phyloP scores from a whole-genome alignment of 2,113 vertebrate genomes.

The Melanotaenia duboulayi region DNA sequence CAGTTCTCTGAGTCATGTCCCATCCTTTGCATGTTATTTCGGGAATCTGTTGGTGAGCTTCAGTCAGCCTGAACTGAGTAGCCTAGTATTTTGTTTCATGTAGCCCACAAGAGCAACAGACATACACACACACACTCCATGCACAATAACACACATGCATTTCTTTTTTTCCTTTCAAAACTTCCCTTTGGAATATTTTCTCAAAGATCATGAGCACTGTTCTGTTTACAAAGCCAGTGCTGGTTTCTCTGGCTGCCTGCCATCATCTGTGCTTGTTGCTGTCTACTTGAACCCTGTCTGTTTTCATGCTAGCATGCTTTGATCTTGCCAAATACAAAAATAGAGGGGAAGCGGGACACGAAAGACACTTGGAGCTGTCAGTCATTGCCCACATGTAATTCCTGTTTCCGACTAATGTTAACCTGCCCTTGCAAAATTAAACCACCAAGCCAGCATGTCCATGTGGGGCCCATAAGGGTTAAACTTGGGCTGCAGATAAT shows the following conservation, averaged over 20 bases:
- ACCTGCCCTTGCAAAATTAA: not conserved
- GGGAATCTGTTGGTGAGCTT: slow-evolving; percentile 43
- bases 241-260: not conserved
- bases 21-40: slow-evolving; percentile 45
- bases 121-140: not conserved
- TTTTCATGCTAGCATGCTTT: slow-evolving; percentile 50
- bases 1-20: slow-evolving; percentile 19
- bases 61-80: slow-evolving; percentile 21
- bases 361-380: slow-evolving; percentile 72
- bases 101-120: slow-evolving; percentile 7
- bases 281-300: slow-evolving; percentile 32
- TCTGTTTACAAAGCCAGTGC: not conserved
- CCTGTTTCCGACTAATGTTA: not conserved
- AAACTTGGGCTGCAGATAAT: no score
- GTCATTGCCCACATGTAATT: slow-evolving; percentile 36
- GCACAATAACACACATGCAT: not conserved
- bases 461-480: no score
- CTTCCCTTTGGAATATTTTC: not conserved
- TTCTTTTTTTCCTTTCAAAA: not conserved
- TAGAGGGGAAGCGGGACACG: slow-evolving; percentile 49
- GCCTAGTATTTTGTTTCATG: slow-evolving; percentile 54
- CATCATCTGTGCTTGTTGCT: not conserved
- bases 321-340: slow-evolving; percentile 59
- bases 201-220: not conserved
- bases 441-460: no score